Evolutionary conservation across 2,113 vertebrate species (phyloP), one percentile per base, ranked within the genome.

Genomic region (Manacus vitellinus): DNA sequence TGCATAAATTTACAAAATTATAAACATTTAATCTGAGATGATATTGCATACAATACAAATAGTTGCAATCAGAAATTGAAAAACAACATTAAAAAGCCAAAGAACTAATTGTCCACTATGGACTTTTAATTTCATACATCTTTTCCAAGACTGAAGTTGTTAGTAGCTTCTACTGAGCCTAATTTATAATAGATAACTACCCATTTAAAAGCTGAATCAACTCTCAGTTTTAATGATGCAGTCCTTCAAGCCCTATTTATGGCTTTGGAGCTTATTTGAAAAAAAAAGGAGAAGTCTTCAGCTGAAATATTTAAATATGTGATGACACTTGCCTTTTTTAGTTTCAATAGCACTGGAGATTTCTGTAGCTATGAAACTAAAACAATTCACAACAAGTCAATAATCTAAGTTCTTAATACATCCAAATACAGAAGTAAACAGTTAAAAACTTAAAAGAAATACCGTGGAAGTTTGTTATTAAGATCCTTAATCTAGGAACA

Each of bases 391-490:
- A 92, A 78, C 7, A 67, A 89, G 14, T 51, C 31, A 85, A 44
- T 67, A 87, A 71, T 28, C 5, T 27, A 75, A 84, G 12, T 77
- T 80, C 54, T n/a, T 52, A 47, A 74, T 68, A 63, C 16, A 67
- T 52, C 14, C 24, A 88, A 75, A 92, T 62, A 59, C n/a, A 80
- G 47, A 85, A 5, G n/a, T 62, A 83, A 95, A 82, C 43, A 89
- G 78, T n/a, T 14, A 66, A 63, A 39, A 89, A 20, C n/a, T 81
- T 83, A 43, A 94, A 80, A 95, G 15, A 89, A 95, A 87, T 72
- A 82, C 14, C 6, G 22, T 30, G 35, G 46, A 89, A 66, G 6
- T 90, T 91, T 79, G 27, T 86, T 77, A 58, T 74, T 81, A 68
- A 82, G 70, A 92, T 78, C 19, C 43, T 95, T 94, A 82, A 88